Percentiles rank a stretch among this genome's conserved stretches.
Evolutionary conservation across 2,797 vertebrate species (phyloP).

Genomic region (Tokudaia muenninki): DNA sequence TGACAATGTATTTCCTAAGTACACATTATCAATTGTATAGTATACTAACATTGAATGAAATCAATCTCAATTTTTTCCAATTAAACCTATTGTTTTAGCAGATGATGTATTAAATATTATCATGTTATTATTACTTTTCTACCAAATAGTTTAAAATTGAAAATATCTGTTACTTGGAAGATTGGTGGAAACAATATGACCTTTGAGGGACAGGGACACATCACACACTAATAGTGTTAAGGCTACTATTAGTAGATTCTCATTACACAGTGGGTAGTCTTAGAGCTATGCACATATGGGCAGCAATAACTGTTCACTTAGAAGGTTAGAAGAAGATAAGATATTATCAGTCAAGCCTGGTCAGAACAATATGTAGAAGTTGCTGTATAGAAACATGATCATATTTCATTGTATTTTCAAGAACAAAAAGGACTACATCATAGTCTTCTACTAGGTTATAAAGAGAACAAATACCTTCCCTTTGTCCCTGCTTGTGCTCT

Average conservation of each 20-base stretch:
- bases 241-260: neutral
- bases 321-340: neutral
- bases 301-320: neutral
- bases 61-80: neutral
- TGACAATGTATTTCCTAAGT: neutral
- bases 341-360: fast-evolving
- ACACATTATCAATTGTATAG: neutral
- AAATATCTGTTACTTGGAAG: neutral
- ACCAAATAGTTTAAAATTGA: slow-evolving; percentile 1
- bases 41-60: neutral
- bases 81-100: slow-evolving; percentile 22
- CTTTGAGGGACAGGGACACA: neutral
- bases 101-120: neutral
- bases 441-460: neutral
- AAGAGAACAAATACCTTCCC: neutral
- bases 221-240: neutral
- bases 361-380: neutral
- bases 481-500: neutral
- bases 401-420: no score
- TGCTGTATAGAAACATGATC: neutral
- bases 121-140: neutral
- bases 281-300: neutral
- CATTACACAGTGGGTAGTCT: no score
- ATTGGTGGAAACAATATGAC: neutral
- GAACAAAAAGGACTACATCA: neutral